Conservation (phyloP, 2,888 invertebrate genomes). For the Pyralis farinalis region DNA sequence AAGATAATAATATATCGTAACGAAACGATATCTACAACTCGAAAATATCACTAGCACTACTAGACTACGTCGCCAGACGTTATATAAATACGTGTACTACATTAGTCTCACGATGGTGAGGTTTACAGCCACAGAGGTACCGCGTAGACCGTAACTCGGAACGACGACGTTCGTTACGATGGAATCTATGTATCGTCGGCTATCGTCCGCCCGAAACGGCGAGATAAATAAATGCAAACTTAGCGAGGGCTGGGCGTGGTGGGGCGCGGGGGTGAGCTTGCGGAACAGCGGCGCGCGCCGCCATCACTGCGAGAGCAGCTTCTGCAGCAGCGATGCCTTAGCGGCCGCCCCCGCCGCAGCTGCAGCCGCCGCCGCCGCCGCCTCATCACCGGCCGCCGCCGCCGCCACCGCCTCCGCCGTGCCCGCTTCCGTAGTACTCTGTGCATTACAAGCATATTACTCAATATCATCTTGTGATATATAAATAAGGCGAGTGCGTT, state of each 20-base stretch:
- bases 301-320: constrained; percentile 90
- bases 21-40: constrained; percentile 63
- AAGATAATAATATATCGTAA: constrained; percentile 38
- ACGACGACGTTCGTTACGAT: constrained; percentile 47
- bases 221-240: constrained; percentile 62
- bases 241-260: constrained; percentile 26
- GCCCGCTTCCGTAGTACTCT: constrained; percentile 78
- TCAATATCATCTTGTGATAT: not conserved
- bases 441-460: constrained; percentile 23
- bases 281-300: constrained; percentile 11
- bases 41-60: constrained; percentile 72
- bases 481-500: too few relatives aligned
- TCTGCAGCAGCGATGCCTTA: constrained; percentile 91
- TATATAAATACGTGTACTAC: constrained; percentile 66
- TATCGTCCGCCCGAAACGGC: constrained; percentile 40
- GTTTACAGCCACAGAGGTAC: constrained; percentile 73
- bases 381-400: constrained; percentile 26
- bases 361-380: constrained; percentile 29
- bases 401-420: constrained; percentile 57
- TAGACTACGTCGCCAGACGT: constrained; percentile 56
- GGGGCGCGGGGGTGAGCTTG: constrained; percentile 10
- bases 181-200: constrained; percentile 42
- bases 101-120: constrained; percentile 59
- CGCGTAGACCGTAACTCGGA: constrained; percentile 60
- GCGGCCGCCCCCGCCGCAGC: constrained; percentile 39